phyloP scores from a whole-genome alignment of 1,140 invertebrate species.

The Drosophila tristis region DNA sequence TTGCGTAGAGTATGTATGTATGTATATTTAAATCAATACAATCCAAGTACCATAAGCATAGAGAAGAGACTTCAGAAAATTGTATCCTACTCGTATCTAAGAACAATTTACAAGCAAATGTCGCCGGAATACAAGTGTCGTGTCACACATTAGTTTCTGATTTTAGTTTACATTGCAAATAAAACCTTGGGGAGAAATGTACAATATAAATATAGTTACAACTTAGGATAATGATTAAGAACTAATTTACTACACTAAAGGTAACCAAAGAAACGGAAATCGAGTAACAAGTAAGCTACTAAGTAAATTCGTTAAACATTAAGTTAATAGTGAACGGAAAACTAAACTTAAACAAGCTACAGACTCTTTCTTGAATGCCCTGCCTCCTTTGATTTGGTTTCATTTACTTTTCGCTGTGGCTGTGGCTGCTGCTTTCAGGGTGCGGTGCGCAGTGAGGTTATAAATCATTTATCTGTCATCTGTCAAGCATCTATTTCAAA shows the following conservation, averaged over 20 bases:
- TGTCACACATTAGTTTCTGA: conserved; percentile 33
- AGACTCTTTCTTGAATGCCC: conserved; percentile 22
- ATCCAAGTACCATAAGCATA: conserved; percentile 52
- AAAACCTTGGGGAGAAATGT: conserved; percentile 57
- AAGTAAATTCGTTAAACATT: conserved; percentile 68
- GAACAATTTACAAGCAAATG: conserved; percentile 54
- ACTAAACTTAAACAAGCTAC: conserved; percentile 42
- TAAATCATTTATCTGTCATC: not conserved
- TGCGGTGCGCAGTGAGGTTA: conserved; percentile 24
- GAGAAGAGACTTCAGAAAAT: conserved; percentile 33
- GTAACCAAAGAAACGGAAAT: conserved; percentile 69
- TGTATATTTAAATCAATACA: conserved; percentile 56
- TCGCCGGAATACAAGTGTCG: conserved; percentile 37
- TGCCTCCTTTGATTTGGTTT: conserved; percentile 20
- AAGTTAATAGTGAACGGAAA: conserved; percentile 49
- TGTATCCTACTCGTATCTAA: conserved; percentile 37
- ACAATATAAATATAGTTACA: conserved; percentile 50
- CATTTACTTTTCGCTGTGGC: conserved; percentile 4
- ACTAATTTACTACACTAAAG: conserved; percentile 54
- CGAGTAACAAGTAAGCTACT: conserved; percentile 47
- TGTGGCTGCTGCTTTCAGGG: conserved; percentile 1
- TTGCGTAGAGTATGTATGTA: conserved; percentile 27
- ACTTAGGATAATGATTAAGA: conserved; percentile 49
- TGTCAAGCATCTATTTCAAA: conserved; percentile 47
- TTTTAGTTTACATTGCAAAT: conserved; percentile 41